These are phyloP conservation scores for Cheilinus undulatus DNA, from an alignment of 2,113 vertebrate genomes.

Conservation along the genomic window DNA sequence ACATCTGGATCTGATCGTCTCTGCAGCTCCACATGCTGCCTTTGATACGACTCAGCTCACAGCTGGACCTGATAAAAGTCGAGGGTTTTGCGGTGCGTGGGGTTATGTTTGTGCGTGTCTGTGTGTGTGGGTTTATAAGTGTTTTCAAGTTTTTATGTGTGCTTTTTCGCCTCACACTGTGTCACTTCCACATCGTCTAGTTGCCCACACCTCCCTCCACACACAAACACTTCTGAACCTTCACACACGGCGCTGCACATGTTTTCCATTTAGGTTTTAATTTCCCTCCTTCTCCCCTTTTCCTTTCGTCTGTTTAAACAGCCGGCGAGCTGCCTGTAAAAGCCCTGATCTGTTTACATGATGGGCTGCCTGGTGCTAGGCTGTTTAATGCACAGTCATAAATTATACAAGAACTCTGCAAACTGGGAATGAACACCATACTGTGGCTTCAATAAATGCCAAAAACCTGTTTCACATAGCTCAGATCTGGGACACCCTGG, in stretches of 20 bases:
- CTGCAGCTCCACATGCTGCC: constrained; percentile 72
- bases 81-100: constrained; percentile 64
- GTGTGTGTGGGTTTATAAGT: constrained; percentile 53
- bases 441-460: constrained; percentile 62
- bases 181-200: constrained; percentile 73
- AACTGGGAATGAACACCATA: constrained; percentile 68
- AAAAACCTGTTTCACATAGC: constrained; percentile 69
- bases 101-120: constrained; percentile 47
- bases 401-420: constrained; percentile 78
- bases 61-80: constrained; percentile 74
- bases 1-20: constrained; percentile 79
- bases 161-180: constrained; percentile 74
- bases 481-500: constrained; percentile 41
- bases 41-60: constrained; percentile 73
- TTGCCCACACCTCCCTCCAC: constrained; percentile 17
- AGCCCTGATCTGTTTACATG: constrained; percentile 81
- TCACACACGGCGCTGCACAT: constrained; percentile 54
- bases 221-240: constrained; percentile 32
- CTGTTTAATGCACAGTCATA: constrained; percentile 79
- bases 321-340: constrained; percentile 78
- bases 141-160: constrained; percentile 68
- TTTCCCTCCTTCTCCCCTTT: constrained; percentile 72
- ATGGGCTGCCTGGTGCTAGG: constrained; percentile 77
- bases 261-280: constrained; percentile 79
- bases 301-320: constrained; percentile 80